These are phyloP conservation scores for Lagopus leucura DNA, from an alignment of 2,113 vertebrate genomes.

Conservation along the genomic window DNA sequence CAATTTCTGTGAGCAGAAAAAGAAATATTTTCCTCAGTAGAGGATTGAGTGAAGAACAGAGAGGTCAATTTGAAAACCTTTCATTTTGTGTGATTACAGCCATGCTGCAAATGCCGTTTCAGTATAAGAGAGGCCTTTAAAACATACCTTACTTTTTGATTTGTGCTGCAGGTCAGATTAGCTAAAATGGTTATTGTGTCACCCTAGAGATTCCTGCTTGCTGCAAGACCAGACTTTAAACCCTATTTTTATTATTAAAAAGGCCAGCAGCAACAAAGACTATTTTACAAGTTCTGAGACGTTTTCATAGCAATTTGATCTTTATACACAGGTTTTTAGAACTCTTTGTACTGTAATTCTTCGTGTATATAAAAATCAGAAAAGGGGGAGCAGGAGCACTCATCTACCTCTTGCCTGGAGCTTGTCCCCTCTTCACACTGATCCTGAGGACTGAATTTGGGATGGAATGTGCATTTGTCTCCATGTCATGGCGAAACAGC, in stretches of 20 bases:
- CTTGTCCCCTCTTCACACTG: background rate
- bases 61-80: slow-evolving; percentile 67
- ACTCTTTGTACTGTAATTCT: slow-evolving; percentile 51
- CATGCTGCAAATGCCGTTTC: slow-evolving; percentile 70
- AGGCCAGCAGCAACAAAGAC: slow-evolving; percentile 74
- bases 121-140: slow-evolving; percentile 68
- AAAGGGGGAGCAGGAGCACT: background rate
- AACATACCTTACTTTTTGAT: slow-evolving; percentile 67
- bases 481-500: background rate
- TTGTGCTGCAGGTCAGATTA: slow-evolving; percentile 76
- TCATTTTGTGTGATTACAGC: slow-evolving; percentile 72
- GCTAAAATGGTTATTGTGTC: slow-evolving; percentile 75
- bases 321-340: slow-evolving; percentile 65
- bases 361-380: background rate
- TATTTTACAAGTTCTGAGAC: slow-evolving; percentile 68
- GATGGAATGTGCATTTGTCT: background rate
- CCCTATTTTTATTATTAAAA: slow-evolving; percentile 76
- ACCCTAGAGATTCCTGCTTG: slow-evolving; percentile 67
- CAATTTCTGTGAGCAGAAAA: slow-evolving; percentile 37
- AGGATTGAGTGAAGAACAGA: slow-evolving; percentile 48
- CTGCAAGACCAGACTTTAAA: slow-evolving; percentile 72
- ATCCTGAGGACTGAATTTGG: background rate
- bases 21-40: slow-evolving; percentile 35
- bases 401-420: slow-evolving; percentile 15
- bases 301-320: slow-evolving; percentile 72